Conservation (phyloP, 2,797 vertebrate genomes). For the Moxostoma hubbsi region DNA sequence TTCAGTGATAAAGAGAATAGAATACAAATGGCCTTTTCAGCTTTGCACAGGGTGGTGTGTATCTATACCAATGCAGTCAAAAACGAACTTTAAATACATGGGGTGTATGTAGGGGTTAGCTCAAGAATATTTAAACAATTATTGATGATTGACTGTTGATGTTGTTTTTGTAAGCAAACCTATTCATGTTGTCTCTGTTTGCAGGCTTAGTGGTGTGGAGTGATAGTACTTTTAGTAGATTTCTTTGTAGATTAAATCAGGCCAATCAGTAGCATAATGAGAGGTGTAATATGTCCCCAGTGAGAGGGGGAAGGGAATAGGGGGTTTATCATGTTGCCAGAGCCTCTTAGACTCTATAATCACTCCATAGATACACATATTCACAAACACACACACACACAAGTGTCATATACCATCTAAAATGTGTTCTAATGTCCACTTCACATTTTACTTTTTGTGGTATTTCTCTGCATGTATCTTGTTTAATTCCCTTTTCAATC, state of each 20-base stretch:
- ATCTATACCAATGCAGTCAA: background rate
- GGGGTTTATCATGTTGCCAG: slow-evolving; percentile 82
- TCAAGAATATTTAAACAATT: slow-evolving; percentile 25
- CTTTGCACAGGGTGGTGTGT: background rate
- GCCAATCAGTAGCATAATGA: slow-evolving; percentile 92
- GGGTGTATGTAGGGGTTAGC: background rate
- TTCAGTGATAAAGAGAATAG: slow-evolving; percentile 79
- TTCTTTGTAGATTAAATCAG: slow-evolving; percentile 85
- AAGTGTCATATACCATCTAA: background rate
- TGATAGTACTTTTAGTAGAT: slow-evolving; percentile 77
- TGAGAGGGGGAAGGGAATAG: slow-evolving; percentile 75
- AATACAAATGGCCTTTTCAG: slow-evolving; percentile 65
- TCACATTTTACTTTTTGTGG: background rate
- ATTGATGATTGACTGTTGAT: slow-evolving; percentile 5
- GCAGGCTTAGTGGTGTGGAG: slow-evolving; percentile 78
- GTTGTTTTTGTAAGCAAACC: slow-evolving; percentile 28
- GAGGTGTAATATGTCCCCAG: slow-evolving; percentile 89
- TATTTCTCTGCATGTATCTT: slow-evolving; percentile 11
- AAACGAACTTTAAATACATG: slow-evolving; percentile 1
- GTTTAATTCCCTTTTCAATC: slow-evolving; percentile 44
- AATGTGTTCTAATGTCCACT: background rate
- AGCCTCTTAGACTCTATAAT: slow-evolving; percentile 65
- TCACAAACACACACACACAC: background rate
- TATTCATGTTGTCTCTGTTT: slow-evolving; percentile 60
- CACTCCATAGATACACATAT: slow-evolving; percentile 16